Evolutionary conservation across 1,140 invertebrate genomes (phyloP).

Genomic region (Leguminivora glycinivorella): DNA sequence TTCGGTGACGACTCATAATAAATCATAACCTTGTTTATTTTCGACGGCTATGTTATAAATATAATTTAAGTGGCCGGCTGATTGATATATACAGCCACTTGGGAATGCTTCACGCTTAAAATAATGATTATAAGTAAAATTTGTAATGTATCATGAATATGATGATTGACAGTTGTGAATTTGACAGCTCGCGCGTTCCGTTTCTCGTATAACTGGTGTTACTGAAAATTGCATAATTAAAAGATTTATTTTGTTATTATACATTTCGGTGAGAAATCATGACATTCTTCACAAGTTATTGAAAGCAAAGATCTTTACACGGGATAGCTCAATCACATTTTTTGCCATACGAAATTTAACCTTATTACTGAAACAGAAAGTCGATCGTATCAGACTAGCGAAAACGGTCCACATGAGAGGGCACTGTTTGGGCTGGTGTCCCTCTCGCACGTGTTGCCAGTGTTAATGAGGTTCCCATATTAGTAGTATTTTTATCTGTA

Average conservation of each 20-base stretch:
- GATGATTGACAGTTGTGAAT: neutral
- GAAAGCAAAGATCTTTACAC: no score
- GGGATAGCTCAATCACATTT: no score
- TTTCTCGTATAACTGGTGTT: neutral
- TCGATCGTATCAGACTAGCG: no score
- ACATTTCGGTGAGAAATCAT: no score
- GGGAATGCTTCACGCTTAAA: neutral
- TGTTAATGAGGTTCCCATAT: no score
- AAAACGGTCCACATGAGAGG: no score
- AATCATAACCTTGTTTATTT: conserved; percentile 78
- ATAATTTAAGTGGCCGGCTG: conserved; percentile 76
- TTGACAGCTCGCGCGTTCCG: neutral
- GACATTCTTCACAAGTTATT: no score
- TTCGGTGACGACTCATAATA: conserved; percentile 67
- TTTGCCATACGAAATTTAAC: no score
- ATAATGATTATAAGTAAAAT: conserved; percentile 2
- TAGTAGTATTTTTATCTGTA: no score
- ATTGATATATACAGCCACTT: conserved; percentile 61
- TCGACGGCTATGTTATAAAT: conserved; percentile 78
- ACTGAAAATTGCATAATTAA: neutral
- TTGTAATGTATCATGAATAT: neutral
- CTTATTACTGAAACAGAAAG: no score
- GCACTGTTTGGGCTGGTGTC: no score
- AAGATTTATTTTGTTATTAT: neutral
- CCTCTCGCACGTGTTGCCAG: no score